These are phyloP conservation scores for Eupithecia exiguata DNA, from an alignment of 2,888 invertebrate species.

Conservation along the genomic window DNA sequence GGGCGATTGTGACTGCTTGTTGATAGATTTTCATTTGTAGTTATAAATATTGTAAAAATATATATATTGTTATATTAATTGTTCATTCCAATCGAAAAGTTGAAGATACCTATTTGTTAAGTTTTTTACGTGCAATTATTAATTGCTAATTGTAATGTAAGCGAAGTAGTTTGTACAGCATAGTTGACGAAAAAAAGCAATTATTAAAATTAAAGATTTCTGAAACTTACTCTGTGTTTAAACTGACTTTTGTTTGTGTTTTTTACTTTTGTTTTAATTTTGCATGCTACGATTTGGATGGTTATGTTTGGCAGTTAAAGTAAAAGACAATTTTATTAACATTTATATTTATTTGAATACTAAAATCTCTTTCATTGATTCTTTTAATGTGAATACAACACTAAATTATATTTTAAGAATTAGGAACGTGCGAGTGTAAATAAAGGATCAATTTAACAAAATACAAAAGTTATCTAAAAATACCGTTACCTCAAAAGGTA, in stretches of 20 bases:
- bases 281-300: constrained; percentile 34
- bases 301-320: constrained; percentile 15
- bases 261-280: constrained; percentile 56
- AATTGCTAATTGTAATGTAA: constrained; percentile 83
- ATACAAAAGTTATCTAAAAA: constrained; percentile 50
- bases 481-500: constrained; percentile 41
- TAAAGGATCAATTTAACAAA: constrained; percentile 50
- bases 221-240: constrained; percentile 74
- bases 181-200: constrained; percentile 82
- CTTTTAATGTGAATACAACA: constrained; percentile 66
- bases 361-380: constrained; percentile 67
- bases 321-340: constrained; percentile 65
- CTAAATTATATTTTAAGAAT: constrained; percentile 62
- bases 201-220: constrained; percentile 83
- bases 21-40: constrained; percentile 80
- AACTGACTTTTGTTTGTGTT: no score
- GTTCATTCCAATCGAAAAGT: constrained; percentile 84
- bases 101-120: constrained; percentile 83
- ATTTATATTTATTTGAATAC: constrained; percentile 79
- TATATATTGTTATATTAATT: constrained; percentile 75
- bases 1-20: constrained; percentile 85
- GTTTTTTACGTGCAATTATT: constrained; percentile 85
- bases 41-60: constrained; percentile 79
- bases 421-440: constrained; percentile 62
- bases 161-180: constrained; percentile 84